phyloP scores from a whole-genome alignment of 2,888 invertebrate genomes.

The Campoplex nolae region DNA sequence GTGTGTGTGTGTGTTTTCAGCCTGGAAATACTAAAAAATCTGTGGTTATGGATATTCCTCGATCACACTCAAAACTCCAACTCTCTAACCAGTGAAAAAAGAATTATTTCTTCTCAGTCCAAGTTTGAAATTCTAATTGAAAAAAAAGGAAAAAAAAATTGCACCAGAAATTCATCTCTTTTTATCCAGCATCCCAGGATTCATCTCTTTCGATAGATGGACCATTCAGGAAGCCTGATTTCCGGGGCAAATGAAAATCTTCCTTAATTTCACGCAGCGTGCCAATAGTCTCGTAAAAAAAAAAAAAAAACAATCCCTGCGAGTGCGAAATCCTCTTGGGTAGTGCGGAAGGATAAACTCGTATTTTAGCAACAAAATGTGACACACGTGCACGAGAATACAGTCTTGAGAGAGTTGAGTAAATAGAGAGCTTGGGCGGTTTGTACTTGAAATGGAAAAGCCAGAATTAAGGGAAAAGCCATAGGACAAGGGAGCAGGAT shows the following conservation, averaged over 20 bases:
- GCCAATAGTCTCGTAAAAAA: constrained; percentile 70
- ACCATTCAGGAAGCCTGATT: too few relatives aligned
- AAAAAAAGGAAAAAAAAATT: too few relatives aligned
- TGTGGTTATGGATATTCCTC: not conserved
- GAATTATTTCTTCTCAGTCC: too few relatives aligned
- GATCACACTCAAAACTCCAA: too few relatives aligned
- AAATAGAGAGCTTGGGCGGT: constrained; percentile 41
- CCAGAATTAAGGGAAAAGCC: constrained; percentile 9
- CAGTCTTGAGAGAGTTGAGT: constrained; percentile 3
- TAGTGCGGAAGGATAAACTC: not conserved
- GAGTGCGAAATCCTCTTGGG: constrained; percentile 5
- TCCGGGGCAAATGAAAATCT: too few relatives aligned
- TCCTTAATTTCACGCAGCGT: constrained; percentile 56
- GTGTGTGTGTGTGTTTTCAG: too few relatives aligned
- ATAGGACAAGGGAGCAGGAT: not conserved
- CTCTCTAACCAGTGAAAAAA: too few relatives aligned
- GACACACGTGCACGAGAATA: constrained; percentile 14
- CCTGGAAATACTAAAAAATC: not conserved
- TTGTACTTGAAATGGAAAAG: constrained; percentile 11
- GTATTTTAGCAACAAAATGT: constrained; percentile 20
- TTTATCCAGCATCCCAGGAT: too few relatives aligned
- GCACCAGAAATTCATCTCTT: not conserved
- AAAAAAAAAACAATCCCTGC: not conserved
- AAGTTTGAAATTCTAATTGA: too few relatives aligned
- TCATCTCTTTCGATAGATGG: too few relatives aligned